Conservation (phyloP, 2,888 invertebrate genomes). For the Amphipoea oculea region DNA sequence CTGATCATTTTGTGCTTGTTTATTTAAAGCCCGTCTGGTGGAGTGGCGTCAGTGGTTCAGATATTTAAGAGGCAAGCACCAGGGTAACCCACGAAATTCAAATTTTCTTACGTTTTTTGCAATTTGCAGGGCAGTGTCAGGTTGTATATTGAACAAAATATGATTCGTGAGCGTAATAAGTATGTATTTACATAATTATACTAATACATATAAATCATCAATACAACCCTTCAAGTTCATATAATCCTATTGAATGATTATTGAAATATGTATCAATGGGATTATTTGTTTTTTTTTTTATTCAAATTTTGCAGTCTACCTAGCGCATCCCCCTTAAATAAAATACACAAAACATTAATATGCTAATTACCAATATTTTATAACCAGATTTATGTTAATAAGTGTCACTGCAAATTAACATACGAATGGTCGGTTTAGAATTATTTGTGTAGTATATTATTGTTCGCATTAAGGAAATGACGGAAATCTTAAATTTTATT, state of each 20-base stretch:
- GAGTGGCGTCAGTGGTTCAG: conserved; percentile 4
- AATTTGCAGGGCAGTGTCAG: background rate
- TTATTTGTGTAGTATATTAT: conserved; percentile 28
- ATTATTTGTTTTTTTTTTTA: background rate
- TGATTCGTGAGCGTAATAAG: background rate
- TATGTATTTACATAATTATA: background rate
- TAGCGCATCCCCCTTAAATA: background rate
- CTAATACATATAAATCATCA: background rate
- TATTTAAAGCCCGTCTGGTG: conserved; percentile 26
- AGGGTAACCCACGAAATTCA: no score
- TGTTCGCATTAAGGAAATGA: conserved; percentile 34
- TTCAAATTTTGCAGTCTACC: background rate
- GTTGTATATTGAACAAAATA: background rate
- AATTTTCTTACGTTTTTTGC: background rate
- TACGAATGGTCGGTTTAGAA: conserved; percentile 39
- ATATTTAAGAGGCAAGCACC: conserved; percentile 11
- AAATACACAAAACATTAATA: conserved; percentile 33
- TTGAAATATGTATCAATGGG: background rate
- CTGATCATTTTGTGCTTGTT: conserved; percentile 35
- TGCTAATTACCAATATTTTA: conserved; percentile 50
- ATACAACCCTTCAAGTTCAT: background rate
- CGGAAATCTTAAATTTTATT: conserved; percentile 30
- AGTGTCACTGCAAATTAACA: conserved; percentile 52
- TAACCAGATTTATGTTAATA: conserved; percentile 42
- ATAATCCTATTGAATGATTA: background rate